Percentiles rank a stretch among this genome's conserved stretches.
These are phyloP conservation scores for Hyposmocoma kahamanoa DNA, from an alignment of 1,140 invertebrate species.

Conservation along the genomic window DNA sequence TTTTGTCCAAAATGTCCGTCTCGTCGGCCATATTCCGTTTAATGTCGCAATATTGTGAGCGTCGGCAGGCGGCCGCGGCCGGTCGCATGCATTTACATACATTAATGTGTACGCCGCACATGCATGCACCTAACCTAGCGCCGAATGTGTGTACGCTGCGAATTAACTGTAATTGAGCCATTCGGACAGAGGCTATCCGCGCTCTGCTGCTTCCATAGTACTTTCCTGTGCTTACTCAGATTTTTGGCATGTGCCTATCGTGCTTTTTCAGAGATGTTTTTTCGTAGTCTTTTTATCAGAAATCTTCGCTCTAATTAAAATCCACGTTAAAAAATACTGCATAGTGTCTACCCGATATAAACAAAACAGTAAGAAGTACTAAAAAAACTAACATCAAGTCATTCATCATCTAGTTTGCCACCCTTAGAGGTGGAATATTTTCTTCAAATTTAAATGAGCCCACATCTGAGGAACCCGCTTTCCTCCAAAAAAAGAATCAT, in stretches of 20 bases:
- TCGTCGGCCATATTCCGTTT: conserved; percentile 66
- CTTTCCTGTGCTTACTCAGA: conserved; percentile 18
- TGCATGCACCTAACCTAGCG: conserved; percentile 55
- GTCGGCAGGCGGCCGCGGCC: conserved; percentile 56
- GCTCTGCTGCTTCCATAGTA: conserved; percentile 37
- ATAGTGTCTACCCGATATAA: no score
- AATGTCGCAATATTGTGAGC: conserved; percentile 68
- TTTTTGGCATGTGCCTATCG: neutral
- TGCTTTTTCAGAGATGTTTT: neutral
- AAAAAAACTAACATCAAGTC: no score
- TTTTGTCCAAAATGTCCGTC: conserved; percentile 64
- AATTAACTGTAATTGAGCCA: conserved; percentile 73
- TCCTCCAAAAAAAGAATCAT: no score
- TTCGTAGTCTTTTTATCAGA: conserved; percentile 1
- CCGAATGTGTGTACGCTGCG: conserved; percentile 64
- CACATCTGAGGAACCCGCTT: no score
- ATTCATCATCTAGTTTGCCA: no score
- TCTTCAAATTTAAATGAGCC: no score
- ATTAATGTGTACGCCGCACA: conserved; percentile 63
- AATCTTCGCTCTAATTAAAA: no score
- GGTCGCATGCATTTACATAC: conserved; percentile 71
- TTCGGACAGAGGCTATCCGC: conserved; percentile 53
- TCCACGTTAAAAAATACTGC: no score
- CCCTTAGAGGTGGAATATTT: no score
- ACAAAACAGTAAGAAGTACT: no score